phyloP scores from a whole-genome alignment of 1,140 invertebrate species.

The Semibalanus balanoides region DNA sequence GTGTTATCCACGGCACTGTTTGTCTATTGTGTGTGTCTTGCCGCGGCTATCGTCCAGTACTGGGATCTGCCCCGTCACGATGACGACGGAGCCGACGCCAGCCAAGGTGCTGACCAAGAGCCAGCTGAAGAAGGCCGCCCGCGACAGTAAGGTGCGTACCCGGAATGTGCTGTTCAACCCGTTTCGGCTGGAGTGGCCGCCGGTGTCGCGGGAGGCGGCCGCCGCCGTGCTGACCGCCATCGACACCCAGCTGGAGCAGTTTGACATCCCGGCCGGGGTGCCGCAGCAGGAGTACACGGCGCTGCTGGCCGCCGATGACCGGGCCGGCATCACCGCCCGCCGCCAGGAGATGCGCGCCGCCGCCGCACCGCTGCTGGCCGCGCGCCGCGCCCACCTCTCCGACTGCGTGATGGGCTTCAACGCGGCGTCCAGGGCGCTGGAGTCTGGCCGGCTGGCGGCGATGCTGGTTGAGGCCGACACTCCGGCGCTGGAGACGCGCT shows the following conservation, averaged over 20 bases:
- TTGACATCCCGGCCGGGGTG: not conserved
- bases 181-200: not conserved
- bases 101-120: not conserved
- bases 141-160: not conserved
- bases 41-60: not conserved
- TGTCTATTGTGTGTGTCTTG: not conserved
- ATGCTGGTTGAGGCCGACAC: slow-evolving; percentile 17
- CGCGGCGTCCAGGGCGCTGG: slow-evolving; percentile 16
- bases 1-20: not conserved
- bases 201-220: not conserved
- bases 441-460: slow-evolving; percentile 12
- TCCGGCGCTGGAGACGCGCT: slow-evolving; percentile 4
- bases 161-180: not conserved
- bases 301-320: not conserved
- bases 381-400: not conserved
- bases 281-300: not conserved
- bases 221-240: not conserved
- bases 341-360: not conserved
- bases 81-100: not conserved
- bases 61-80: not conserved
- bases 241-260: not conserved
- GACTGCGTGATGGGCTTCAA: slow-evolving; percentile 19
- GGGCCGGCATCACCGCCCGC: not conserved
- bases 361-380: not conserved
- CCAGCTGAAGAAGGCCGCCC: not conserved